Percentiles rank a stretch among this genome's conserved stretches.
Conservation (phyloP, 2,888 invertebrate genomes). For the Cantharis flavilabris region DNA sequence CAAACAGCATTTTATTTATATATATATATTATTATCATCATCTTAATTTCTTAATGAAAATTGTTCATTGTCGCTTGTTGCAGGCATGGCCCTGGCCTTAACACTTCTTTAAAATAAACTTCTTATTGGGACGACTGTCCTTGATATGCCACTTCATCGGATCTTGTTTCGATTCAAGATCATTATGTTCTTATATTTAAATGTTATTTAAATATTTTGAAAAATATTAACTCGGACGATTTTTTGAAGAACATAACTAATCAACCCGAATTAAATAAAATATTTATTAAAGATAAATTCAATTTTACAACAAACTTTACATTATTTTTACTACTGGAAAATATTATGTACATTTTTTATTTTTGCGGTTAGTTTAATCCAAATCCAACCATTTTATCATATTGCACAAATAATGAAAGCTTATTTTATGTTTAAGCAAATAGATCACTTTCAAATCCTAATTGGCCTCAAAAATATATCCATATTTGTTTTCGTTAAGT, state of each 20-base stretch:
- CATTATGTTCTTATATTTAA: too few species aligned
- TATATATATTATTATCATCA: too few species aligned
- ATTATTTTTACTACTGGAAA: background rate
- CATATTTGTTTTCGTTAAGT: background rate
- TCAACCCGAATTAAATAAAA: background rate
- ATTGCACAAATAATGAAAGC: background rate
- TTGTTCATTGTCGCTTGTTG: too few species aligned
- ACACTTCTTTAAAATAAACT: too few species aligned
- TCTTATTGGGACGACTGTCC: too few species aligned
- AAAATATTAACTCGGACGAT: too few species aligned
- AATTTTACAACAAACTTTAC: background rate
- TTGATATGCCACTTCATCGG: too few species aligned
- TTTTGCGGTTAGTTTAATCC: background rate
- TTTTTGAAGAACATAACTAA: background rate
- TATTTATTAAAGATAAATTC: background rate
- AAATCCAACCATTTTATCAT: background rate
- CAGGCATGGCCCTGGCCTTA: too few species aligned
- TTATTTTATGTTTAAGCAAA: background rate
- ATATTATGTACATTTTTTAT: background rate
- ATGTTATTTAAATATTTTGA: too few species aligned
- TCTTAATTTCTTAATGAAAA: too few species aligned
- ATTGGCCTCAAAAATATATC: background rate
- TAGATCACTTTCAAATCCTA: background rate
- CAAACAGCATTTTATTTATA: too few species aligned
- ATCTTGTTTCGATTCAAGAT: too few species aligned